Conservation (phyloP, 2,797 vertebrate species). For the Pangasius krempfi region DNA sequence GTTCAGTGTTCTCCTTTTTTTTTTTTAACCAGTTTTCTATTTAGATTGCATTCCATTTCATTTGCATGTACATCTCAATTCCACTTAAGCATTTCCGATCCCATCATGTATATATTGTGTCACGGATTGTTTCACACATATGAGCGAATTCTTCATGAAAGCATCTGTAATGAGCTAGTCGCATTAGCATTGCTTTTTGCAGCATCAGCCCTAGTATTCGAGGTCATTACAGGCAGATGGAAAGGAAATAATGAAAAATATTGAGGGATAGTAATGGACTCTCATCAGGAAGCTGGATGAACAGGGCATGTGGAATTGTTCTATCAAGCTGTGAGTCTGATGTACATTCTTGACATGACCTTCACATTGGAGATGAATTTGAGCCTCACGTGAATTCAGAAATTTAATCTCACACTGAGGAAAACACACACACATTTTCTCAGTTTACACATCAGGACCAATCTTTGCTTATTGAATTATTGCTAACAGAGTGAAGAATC, state of each 20-base stretch:
- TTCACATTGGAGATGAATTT: constrained; percentile 9
- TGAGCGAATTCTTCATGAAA: not conserved
- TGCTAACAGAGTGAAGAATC: constrained; percentile 77
- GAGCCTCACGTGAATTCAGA: constrained; percentile 15
- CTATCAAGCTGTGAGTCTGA: constrained; percentile 2
- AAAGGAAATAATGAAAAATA: constrained; percentile 46
- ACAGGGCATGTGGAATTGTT: not conserved
- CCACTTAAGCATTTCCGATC: not conserved
- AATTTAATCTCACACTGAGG: not conserved
- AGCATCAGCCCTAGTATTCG: constrained; percentile 30
- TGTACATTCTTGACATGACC: constrained; percentile 3
- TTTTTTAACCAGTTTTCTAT: not conserved
- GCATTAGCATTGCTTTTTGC: constrained; percentile 11
- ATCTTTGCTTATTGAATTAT: constrained; percentile 72
- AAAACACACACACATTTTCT: not conserved
- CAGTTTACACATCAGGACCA: constrained; percentile 41
- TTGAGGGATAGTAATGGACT: constrained; percentile 28
- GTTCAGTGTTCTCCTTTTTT: not conserved
- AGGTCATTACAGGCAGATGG: constrained; percentile 38
- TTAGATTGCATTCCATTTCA: not conserved
- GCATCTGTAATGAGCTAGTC: constrained; percentile 22
- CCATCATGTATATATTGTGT: not conserved
- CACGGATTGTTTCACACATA: constrained; percentile 19
- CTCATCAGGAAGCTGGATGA: constrained; percentile 26
- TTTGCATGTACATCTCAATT: not conserved